Base-by-base conservation (phyloP, 2,797 vertebrate genomes). In the Phoeniculus purpureus region DNA sequence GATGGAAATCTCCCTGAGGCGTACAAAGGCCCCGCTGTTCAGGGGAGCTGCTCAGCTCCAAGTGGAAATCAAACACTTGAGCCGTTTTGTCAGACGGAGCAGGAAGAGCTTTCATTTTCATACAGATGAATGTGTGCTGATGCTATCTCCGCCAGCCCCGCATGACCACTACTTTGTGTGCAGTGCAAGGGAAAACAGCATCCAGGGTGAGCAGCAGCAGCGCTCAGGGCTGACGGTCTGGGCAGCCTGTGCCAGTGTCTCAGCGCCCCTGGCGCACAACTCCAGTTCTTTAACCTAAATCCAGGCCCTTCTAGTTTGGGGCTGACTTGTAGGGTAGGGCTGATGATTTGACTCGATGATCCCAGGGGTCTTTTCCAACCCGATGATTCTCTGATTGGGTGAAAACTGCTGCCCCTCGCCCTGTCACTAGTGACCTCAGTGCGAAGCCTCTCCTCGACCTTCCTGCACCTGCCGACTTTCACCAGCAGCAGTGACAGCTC, bases 21-120 rank as follows among this genome's bases (percentile, higher is more conserved):
- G 16, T 2, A 58, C 56, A 84, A 48, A n/a, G 22, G 2, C 1
- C 2, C 3, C 23, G 40, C 3, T 0, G 0, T 52, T 64, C 56
- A 23, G 1, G 27, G 1, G n/a, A 86, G 50, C 19, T 1, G 7
- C 47, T 52, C 14, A 29, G 22, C 12, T 14, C 4, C 40, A 21
- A 29, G 68, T 37, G 62, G 58, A 81, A 71, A 45, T 52, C 17
- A 86, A 87, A 67, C 31, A 51, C 15, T 72, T 7, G 79, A 61
- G 43, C 19, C 13, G 1, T 21, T 68, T 26, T 9, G 75, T 48
- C 3, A 66, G 22, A 34, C 2, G 66, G 12, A 83, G 72, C n/a
- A 56, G 9, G 5, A 76, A 54, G 19, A 7, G 16, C 16, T 14
- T 43, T 43, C 43, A 43, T 43, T 43, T 43, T 43, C 43, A 43